Evolutionary conservation across 1,140 invertebrate species (phyloP).

Genomic region (Pseudomyrmex gracilis): DNA sequence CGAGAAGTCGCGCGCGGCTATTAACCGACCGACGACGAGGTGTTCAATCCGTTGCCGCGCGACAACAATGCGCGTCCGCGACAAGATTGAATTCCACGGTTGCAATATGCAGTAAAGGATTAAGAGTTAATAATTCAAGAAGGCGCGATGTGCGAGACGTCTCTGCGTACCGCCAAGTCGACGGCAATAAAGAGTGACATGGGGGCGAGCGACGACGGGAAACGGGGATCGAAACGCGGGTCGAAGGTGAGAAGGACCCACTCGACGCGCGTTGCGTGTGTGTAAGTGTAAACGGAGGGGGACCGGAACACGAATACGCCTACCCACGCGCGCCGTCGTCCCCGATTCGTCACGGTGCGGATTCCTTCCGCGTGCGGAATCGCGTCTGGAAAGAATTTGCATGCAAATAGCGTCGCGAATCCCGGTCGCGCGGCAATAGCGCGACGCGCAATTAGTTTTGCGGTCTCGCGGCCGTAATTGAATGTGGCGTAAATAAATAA

Average conservation of each 20-base stretch:
- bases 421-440: conserved; percentile 48
- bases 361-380: conserved; percentile 70
- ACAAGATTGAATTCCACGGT: conserved; percentile 54
- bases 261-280: conserved; percentile 1
- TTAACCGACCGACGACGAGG: conserved; percentile 10
- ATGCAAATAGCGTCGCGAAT: conserved; percentile 83
- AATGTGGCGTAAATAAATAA: conserved; percentile 84
- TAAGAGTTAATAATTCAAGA: conserved; percentile 71
- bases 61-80: conserved; percentile 44
- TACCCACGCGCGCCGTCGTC: conserved; percentile 44
- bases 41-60: conserved; percentile 30
- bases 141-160: conserved; percentile 56
- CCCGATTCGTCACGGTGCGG: conserved; percentile 67
- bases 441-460: conserved; percentile 80
- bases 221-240: conserved; percentile 65
- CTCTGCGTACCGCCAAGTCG: conserved; percentile 57
- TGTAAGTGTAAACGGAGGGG: background rate
- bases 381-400: conserved; percentile 77
- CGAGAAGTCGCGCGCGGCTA: conserved; percentile 44
- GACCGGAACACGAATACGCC: conserved; percentile 7
- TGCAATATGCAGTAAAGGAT: conserved; percentile 69
- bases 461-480: conserved; percentile 81
- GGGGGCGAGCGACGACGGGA: conserved; percentile 37
- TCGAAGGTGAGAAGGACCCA: conserved; percentile 65
- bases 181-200: conserved; percentile 62